Percentiles rank a stretch among this genome's conserved stretches.
Conservation (phyloP, 1,140 invertebrate species). For the Saccostrea glomerata region DNA sequence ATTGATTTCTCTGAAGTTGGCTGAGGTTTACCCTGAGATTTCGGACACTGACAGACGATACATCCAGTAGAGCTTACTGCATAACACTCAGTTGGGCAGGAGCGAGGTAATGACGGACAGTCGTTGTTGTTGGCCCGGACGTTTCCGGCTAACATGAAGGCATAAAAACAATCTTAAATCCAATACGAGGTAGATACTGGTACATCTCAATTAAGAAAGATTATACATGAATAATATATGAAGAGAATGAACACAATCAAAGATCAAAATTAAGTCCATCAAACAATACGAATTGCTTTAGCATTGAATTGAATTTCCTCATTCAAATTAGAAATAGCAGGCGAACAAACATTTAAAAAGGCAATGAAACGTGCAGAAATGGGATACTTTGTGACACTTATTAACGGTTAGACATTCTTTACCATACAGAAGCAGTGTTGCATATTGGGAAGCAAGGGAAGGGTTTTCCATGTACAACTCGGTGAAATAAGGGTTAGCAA, state of each 20-base stretch:
- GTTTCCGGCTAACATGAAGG: not conserved
- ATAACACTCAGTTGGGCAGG: constrained; percentile 37
- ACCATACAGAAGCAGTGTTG: not conserved
- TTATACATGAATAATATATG: not conserved
- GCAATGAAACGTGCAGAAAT: too few relatives aligned
- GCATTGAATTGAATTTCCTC: not conserved
- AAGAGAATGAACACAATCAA: not conserved
- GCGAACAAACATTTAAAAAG: not conserved
- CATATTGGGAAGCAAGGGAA: constrained; percentile 5
- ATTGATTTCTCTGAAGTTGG: not conserved
- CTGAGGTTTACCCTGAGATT: not conserved
- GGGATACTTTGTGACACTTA: not conserved
- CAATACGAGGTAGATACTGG: not conserved
- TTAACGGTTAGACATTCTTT: not conserved
- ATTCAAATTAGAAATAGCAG: not conserved
- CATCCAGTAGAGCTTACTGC: constrained; percentile 41
- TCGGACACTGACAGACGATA: constrained; percentile 48
- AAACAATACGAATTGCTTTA: too few relatives aligned
- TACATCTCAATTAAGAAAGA: not conserved
- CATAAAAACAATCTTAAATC: not conserved
- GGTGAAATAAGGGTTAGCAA: not conserved
- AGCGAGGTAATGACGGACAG: constrained; percentile 36
- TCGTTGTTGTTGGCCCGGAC: constrained; percentile 28
- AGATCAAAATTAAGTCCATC: not conserved
- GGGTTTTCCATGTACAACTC: constrained; percentile 12